Conservation (phyloP, 2,797 vertebrate species). For the Eulemur mongoz region DNA sequence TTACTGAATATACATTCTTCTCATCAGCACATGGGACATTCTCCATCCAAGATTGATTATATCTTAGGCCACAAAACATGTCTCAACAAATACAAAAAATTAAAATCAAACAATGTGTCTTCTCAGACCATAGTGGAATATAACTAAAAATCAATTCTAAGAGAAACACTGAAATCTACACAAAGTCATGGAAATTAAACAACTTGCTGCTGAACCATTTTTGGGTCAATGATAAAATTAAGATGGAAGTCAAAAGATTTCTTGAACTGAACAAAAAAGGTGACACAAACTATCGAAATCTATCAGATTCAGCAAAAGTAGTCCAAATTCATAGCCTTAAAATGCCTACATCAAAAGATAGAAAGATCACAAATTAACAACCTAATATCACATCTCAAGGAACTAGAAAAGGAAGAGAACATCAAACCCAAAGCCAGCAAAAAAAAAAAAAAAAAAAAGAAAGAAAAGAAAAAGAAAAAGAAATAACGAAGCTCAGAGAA, state of each 20-base stretch:
- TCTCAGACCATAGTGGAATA: neutral
- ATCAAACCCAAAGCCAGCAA: neutral
- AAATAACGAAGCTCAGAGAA: neutral
- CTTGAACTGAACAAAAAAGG: neutral
- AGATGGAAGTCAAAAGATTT: neutral
- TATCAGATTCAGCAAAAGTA: neutral
- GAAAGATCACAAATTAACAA: neutral
- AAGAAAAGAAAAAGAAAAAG: neutral
- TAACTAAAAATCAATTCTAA: neutral
- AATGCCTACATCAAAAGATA: neutral
- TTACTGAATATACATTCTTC: neutral
- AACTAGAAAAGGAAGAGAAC: neutral
- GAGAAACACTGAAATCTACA: neutral
- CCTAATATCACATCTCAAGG: neutral
- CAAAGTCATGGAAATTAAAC: neutral
- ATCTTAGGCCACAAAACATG: neutral
- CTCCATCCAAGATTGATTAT: neutral
- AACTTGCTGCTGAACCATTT: neutral
- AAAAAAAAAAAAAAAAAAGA: neutral
- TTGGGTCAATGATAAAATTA: neutral
- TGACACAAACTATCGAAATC: neutral
- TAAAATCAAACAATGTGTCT: neutral
- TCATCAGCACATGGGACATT: neutral
- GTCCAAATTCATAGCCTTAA: neutral
- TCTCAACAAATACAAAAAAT: neutral